Evolutionary conservation across 2,797 vertebrate genomes (phyloP).

Genomic region (Pseudomugil gertrudae): DNA sequence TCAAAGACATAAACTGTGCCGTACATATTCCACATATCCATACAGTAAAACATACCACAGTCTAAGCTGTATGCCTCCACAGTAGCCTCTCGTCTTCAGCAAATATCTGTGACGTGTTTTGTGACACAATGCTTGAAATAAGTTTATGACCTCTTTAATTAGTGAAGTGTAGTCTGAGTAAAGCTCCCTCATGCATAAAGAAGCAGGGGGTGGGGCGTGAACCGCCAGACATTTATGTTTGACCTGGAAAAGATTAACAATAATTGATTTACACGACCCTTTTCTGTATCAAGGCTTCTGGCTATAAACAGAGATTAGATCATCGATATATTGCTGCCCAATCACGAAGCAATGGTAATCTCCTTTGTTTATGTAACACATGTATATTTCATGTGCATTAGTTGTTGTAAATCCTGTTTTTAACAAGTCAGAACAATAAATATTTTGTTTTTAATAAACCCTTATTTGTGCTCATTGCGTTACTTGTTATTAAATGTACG

Average conservation of each 20-base stretch:
- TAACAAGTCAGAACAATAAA: background rate
- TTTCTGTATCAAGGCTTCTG: constrained; percentile 8
- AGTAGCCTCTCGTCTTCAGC: no score
- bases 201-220: constrained; percentile 3
- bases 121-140: no score
- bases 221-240: constrained; percentile 13
- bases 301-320: constrained; percentile 9
- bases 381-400: no score
- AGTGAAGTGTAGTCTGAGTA: constrained; percentile 47
- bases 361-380: constrained; percentile 1
- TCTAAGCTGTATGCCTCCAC: no score
- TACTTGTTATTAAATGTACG: background rate
- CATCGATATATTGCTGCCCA: background rate
- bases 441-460: background rate
- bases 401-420: background rate
- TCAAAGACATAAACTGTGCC: no score
- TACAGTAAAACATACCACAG: no score
- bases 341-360: constrained; percentile 4
- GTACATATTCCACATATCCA: no score
- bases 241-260: constrained; percentile 49
- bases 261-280: constrained; percentile 44
- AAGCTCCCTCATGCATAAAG: constrained; percentile 21
- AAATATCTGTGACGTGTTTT: no score
- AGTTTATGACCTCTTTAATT: constrained; percentile 46
- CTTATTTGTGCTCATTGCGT: background rate